phyloP scores from a whole-genome alignment of 2,797 vertebrate genomes.

The Lagodon rhomboides region DNA sequence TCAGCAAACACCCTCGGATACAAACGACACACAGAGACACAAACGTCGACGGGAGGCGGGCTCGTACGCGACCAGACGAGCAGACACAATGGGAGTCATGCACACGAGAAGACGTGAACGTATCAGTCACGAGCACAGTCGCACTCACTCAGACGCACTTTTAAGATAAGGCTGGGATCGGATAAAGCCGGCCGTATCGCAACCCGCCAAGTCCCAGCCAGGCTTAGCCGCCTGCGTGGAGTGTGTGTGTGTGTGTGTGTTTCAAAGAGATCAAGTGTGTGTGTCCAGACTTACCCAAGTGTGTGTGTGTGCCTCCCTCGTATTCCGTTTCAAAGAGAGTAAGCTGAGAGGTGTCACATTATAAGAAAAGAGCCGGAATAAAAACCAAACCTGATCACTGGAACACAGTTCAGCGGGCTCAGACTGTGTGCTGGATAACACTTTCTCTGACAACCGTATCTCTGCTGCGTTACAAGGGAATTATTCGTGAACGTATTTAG shows the following conservation, averaged over 20 bases:
- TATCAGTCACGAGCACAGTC: conserved; percentile 34
- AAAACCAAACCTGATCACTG: conserved; percentile 38
- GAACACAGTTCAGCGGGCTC: conserved; percentile 29
- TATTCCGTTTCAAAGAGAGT: conserved; percentile 66
- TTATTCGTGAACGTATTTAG: conserved; percentile 50
- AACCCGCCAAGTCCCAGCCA: conserved; percentile 44
- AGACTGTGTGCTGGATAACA: conserved; percentile 18
- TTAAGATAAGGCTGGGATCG: conserved; percentile 69
- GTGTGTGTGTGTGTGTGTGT: conserved; percentile 60
- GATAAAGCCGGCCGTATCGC: conserved; percentile 59
- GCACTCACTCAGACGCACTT: conserved; percentile 47
- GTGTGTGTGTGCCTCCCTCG: conserved; percentile 45
- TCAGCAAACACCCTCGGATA: neutral
- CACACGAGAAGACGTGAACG: conserved; percentile 26
- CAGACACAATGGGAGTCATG: conserved; percentile 2
- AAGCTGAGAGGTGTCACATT: conserved; percentile 60
- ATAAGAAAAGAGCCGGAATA: conserved; percentile 37
- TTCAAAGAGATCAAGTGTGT: conserved; percentile 61
- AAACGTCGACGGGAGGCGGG: neutral
- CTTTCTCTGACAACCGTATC: conserved; percentile 33
- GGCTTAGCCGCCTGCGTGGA: conserved; percentile 56
- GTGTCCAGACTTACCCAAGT: conserved; percentile 45
- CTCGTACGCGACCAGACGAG: neutral
- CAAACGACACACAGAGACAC: neutral
- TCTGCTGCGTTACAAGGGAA: conserved; percentile 38